A percentile compares a stretch with the other conserved stretches of the same genome.
These are phyloP conservation scores for Dioctria linearis DNA, from an alignment of 2,888 invertebrate species.

Conservation along the genomic window DNA sequence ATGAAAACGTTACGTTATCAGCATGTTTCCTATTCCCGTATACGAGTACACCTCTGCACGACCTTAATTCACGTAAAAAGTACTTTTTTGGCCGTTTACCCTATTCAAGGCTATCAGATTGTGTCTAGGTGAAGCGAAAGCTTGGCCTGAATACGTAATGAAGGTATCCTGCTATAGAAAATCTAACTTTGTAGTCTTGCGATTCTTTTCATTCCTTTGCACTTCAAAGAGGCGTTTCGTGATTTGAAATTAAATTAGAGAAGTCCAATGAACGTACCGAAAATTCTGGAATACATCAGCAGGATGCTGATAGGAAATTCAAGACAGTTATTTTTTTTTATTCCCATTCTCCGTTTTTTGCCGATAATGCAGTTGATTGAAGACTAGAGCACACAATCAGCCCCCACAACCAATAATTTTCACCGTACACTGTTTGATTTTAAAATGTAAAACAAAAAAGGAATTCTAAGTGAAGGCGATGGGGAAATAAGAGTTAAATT, in stretches of 20 bases:
- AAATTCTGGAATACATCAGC: slow-evolving; percentile 9
- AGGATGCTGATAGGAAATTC: slow-evolving; percentile 8
- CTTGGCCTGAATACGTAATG: slow-evolving; percentile 45
- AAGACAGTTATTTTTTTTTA: background rate
- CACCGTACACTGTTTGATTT: slow-evolving; percentile 18
- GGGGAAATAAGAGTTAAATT: slow-evolving; percentile 31
- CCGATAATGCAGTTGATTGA: slow-evolving; percentile 43
- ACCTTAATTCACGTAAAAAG: slow-evolving; percentile 26
- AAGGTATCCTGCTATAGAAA: slow-evolving; percentile 22
- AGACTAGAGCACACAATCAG: slow-evolving; percentile 4
- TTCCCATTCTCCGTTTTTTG: background rate
- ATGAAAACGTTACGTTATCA: slow-evolving; percentile 37
- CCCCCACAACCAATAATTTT: slow-evolving; percentile 29
- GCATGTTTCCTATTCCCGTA: slow-evolving; percentile 31
- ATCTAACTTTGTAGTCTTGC: slow-evolving; percentile 36
- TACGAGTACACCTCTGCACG: background rate
- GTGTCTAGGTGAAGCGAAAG: slow-evolving; percentile 36
- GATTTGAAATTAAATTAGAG: slow-evolving; percentile 49
- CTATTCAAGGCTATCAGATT: slow-evolving; percentile 49
- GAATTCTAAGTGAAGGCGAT: slow-evolving; percentile 6
- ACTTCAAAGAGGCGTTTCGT: slow-evolving; percentile 47
- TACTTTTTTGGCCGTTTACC: slow-evolving; percentile 48
- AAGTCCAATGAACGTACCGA: slow-evolving; percentile 29
- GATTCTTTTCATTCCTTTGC: slow-evolving; percentile 30
- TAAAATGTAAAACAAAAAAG: slow-evolving; percentile 25